Percentiles rank a stretch among this genome's conserved stretches.
Evolutionary conservation across 2,797 vertebrate species (phyloP).

Genomic region (Myotis vivesi): DNA sequence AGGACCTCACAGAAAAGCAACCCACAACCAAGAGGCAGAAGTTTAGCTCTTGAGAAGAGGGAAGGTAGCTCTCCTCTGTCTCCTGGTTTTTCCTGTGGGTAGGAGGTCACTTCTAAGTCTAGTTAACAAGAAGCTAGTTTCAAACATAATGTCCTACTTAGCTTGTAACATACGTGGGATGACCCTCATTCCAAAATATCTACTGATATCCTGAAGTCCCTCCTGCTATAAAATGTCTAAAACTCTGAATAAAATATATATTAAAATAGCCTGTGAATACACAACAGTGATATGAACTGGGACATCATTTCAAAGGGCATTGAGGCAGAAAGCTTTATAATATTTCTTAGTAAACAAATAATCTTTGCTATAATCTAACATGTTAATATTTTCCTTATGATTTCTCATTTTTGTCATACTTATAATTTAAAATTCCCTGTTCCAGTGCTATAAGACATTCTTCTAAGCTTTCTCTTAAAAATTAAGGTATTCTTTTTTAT

Average conservation of each 20-base stretch:
- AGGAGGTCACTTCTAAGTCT: not conserved
- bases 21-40: not conserved
- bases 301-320: accelerated
- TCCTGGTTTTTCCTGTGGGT: not conserved
- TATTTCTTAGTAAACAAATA: not conserved
- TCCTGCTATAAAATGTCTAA: not conserved
- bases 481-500: slow-evolving; percentile 48
- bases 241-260: not conserved
- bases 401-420: not conserved
- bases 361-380: not conserved
- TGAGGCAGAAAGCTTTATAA: not conserved
- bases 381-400: not conserved
- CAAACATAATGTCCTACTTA: not conserved
- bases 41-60: not conserved
- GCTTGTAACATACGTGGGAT: not conserved
- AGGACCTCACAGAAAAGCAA: not conserved
- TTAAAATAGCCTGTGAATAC: not conserved
- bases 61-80: not conserved
- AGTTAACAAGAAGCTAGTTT: not conserved
- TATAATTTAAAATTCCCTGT: slow-evolving; percentile 6
- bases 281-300: not conserved
- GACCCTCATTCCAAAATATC: not conserved
- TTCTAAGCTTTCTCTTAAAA: slow-evolving; percentile 27
- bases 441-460: not conserved
- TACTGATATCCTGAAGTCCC: not conserved